Base-by-base conservation (phyloP, 2,888 invertebrate genomes). In the Cheilosia vernalis region DNA sequence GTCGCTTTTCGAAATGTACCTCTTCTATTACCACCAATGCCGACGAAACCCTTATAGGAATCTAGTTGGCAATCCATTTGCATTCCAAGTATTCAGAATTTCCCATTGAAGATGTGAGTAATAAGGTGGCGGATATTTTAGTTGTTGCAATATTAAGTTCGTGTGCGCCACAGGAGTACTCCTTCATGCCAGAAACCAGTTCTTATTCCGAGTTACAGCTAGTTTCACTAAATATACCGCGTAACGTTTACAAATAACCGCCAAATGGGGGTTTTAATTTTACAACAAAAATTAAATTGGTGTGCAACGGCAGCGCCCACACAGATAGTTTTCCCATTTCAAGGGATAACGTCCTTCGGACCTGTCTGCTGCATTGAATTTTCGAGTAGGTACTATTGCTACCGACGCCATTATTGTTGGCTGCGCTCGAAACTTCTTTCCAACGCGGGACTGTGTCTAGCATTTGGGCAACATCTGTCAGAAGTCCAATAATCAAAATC, bases 401-500 rank as follows among this genome's bases (percentile, higher is more conserved):
- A 37, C 47, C 56, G 69, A 19, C 70, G 58, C 58, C 58, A 69
- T 58, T 51, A 70, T 49, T 37, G 49, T 51, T 51, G 24, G n/a
- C 55, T 30, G 44, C 24, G 47, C 58, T 19, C n/a, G 58, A 17
- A 37, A 51, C 15, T 53, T 15, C 24, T 17, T n/a, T 40, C 1
- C n/a, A 33, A 33, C 4, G 17, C 53, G 19, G 13, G 1, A 4
- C 3, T 13, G 37, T 51, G 33, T 21, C 42, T 42, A 30, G 44
- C n/a, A 13, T 21, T 33, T 13, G 53, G 17, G 53, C 42, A 63
- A 63, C 53, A 53, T 63, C 61, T 61, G 61, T 53, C 53, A 42
- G 44, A 10, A 73, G 51, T 55, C 53, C 61, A 73, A 73, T 63
- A 73, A 55, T 63, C 72, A 42, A 40, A 72, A 53, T 73, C 72